Conservation (phyloP, 2,113 vertebrate species). For the Rhipidura dahli region DNA sequence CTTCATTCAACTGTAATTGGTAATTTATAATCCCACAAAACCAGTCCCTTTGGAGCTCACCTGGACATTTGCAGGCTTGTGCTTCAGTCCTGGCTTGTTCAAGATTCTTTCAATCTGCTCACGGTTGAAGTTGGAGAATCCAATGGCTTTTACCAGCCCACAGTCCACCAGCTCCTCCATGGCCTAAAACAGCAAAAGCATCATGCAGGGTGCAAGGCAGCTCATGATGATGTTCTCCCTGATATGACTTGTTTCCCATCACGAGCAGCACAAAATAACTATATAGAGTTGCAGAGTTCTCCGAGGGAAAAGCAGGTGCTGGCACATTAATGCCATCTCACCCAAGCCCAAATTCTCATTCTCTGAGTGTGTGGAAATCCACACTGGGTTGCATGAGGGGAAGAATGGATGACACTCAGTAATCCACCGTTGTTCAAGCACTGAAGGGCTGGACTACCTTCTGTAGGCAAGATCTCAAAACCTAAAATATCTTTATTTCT, state of each 20-base stretch:
- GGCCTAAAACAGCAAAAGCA: slow-evolving; percentile 60
- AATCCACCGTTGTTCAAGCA: background rate
- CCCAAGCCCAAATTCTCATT: background rate
- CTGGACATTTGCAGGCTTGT: slow-evolving; percentile 86
- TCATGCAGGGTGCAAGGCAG: background rate
- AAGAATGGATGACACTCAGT: background rate
- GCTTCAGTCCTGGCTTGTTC: slow-evolving; percentile 87
- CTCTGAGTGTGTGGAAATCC: background rate
- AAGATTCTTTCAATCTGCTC: slow-evolving; percentile 83
- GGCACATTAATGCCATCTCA: background rate
- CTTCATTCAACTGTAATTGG: background rate
- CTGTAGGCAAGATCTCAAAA: background rate
- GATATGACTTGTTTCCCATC: background rate
- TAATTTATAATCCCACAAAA: background rate
- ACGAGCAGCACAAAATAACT: background rate
- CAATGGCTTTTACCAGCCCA: slow-evolving; percentile 87
- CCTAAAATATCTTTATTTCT: background rate
- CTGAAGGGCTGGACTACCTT: background rate
- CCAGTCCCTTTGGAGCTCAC: slow-evolving; percentile 56
- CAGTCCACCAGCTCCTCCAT: slow-evolving; percentile 90
- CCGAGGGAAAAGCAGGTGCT: background rate
- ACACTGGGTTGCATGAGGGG: background rate
- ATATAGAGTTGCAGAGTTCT: background rate
- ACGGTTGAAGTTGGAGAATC: slow-evolving; percentile 90
- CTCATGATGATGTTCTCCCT: background rate